Conservation (phyloP, 2,797 vertebrate genomes). For the Kryptolebias ocellatus region DNA sequence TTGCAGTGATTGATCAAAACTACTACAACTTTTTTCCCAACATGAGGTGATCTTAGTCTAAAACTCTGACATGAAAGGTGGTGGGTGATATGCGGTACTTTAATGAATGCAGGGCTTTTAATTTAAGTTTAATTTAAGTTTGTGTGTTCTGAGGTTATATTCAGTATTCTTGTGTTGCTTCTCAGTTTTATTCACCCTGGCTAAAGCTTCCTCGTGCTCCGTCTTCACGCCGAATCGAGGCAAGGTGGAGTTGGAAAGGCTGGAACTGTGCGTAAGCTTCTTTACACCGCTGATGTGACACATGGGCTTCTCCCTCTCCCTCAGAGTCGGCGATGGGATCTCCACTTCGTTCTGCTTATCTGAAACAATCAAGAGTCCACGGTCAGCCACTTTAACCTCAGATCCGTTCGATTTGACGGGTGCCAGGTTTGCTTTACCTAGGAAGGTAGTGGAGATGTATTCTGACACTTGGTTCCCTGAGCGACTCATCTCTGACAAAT, state of each 20-base stretch:
- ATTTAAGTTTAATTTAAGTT: neutral
- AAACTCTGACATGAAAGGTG: too few relatives aligned
- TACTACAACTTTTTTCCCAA: too few relatives aligned
- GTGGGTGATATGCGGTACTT: too few relatives aligned
- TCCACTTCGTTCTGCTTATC: conserved; percentile 96
- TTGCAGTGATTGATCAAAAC: too few relatives aligned
- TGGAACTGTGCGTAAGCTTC: conserved; percentile 87
- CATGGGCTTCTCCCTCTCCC: conserved; percentile 91
- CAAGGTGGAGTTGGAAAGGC: conserved; percentile 84
- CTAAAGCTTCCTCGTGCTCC: conserved; percentile 89
- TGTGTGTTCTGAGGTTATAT: conserved; percentile 1
- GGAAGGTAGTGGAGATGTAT: conserved; percentile 95
- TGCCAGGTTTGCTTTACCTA: conserved; percentile 82
- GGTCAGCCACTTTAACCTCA: conserved; percentile 33
- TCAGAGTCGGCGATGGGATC: conserved; percentile 89
- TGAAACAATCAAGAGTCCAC: conserved; percentile 58
- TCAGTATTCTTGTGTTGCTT: neutral
- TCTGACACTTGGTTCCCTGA: conserved; percentile 97
- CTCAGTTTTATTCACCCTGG: conserved; percentile 77
- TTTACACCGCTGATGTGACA: conserved; percentile 93
- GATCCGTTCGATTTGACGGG: neutral
- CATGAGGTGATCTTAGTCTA: too few relatives aligned
- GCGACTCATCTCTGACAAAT: conserved; percentile 96
- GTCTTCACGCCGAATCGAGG: conserved; percentile 92
- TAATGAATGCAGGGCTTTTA: neutral